Conservation (phyloP, 2,888 invertebrate species). For the Nephrocerus scutellatus region DNA sequence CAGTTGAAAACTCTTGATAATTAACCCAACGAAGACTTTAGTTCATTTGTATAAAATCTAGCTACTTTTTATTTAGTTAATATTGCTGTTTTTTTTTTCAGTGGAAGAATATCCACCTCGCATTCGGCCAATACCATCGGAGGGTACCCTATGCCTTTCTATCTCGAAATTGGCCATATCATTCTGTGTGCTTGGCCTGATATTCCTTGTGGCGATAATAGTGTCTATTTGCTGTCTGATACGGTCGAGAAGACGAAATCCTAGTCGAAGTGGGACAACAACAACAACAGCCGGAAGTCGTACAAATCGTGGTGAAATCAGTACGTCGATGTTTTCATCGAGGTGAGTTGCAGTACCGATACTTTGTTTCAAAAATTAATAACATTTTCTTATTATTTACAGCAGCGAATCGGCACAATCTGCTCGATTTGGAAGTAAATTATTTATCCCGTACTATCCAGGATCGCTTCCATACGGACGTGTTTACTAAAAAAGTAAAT, state of each 20-base stretch:
- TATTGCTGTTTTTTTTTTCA: conserved; percentile 22
- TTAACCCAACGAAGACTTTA: too few relatives aligned
- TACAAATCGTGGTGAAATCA: conserved; percentile 34
- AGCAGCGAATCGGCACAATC: conserved; percentile 46
- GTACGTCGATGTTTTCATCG: conserved; percentile 45
- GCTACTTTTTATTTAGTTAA: too few relatives aligned
- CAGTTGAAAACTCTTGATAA: too few relatives aligned
- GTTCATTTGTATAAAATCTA: too few relatives aligned
- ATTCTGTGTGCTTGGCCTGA: conserved; percentile 63
- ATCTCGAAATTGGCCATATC: conserved; percentile 70
- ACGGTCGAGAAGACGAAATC: conserved; percentile 50
- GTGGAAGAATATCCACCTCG: conserved; percentile 42
- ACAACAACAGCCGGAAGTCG: conserved; percentile 30
- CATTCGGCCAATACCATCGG: conserved; percentile 34
- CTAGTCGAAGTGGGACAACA: conserved; percentile 23
- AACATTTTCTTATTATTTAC: conserved; percentile 14
- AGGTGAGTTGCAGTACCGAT: conserved; percentile 23
- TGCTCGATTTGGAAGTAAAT: conserved; percentile 41
- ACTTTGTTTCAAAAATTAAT: conserved; percentile 5
- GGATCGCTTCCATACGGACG: conserved; percentile 44
- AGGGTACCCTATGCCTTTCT: conserved; percentile 59
- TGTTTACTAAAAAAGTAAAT: conserved; percentile 43
- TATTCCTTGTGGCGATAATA: conserved; percentile 64
- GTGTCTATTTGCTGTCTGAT: conserved; percentile 62
- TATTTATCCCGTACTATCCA: conserved; percentile 44